phyloP scores from a whole-genome alignment of 2,113 vertebrate species.

The Boulengeromyrus knoepffleri region DNA sequence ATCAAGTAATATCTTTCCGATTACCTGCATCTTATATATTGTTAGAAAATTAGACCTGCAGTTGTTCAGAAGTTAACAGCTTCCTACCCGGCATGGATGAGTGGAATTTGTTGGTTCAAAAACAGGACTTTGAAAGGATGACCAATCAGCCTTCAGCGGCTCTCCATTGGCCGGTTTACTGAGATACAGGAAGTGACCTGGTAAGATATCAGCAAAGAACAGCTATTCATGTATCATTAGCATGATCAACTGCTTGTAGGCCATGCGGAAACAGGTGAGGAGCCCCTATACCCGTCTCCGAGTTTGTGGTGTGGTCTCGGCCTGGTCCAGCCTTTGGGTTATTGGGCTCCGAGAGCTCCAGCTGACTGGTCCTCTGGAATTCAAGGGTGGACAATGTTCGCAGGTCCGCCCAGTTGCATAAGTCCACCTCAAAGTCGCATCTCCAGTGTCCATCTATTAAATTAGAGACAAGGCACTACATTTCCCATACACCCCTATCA shows the following conservation, averaged over 20 bases:
- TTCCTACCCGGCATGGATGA: conserved; percentile 56
- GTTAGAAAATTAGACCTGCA: not conserved
- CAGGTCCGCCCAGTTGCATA: conserved; percentile 50
- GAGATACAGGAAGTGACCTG: conserved; percentile 65
- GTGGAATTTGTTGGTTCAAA: conserved; percentile 51
- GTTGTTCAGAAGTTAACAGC: not conserved
- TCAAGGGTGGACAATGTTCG: conserved; percentile 34
- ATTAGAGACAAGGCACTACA: not conserved
- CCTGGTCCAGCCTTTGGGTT: conserved; percentile 47
- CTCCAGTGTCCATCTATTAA: conserved; percentile 24
- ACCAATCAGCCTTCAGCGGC: conserved; percentile 46
- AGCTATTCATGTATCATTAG: not conserved
- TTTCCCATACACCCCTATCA: not conserved
- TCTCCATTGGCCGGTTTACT: conserved; percentile 43
- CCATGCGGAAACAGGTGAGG: not conserved
- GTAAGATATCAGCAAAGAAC: not conserved
- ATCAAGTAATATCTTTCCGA: not conserved
- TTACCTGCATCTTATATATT: not conserved
- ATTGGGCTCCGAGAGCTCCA: conserved; percentile 24
- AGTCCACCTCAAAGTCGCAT: conserved; percentile 54
- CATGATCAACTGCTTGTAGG: not conserved
- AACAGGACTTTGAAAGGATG: conserved; percentile 54
- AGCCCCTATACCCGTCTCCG: conserved; percentile 51
- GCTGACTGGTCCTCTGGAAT: conserved; percentile 53
- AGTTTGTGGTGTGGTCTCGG: conserved; percentile 77